Base-by-base conservation (phyloP, 2,113 vertebrate species). In the Amphiprion percula region DNA sequence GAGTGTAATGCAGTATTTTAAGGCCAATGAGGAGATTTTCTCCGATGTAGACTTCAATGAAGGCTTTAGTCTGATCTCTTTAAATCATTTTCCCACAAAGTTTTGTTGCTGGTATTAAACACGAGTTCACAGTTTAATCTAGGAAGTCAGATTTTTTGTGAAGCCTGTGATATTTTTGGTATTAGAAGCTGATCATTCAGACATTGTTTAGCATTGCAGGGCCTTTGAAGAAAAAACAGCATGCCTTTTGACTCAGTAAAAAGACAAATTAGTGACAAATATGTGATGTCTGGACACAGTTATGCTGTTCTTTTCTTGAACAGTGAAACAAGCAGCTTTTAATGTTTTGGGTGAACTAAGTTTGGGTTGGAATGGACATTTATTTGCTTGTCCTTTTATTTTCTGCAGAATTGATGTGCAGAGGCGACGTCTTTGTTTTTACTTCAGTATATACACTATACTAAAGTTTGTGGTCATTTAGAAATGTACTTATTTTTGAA, bases 191-290 rank as follows among this genome's bases (percentile, higher is more conserved):
- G 50, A 84, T 72, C 72, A 26, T 63, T 75, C 64, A 76, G 77
- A 64, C 79, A 44, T 30, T 87, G 91, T 92, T 93, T 92, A 87
- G 92, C 84, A 83, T 81, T 49, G 23, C 65, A 70, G 53, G 66
- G 44, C 26, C 71, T 92, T 92, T 92, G 85, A 91, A 91, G 77
- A 77, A 37, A 75, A 82, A 60, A 79, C 81, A 79, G 91, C 81
- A 88, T 88, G 85, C 68, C 76, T 80, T 17, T 68, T 65, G 75
- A 80, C 72, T 82, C 74, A 80, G 47, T 78, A 72, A 74, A 69
- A 79, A 83, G 72, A 66, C 70, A 39, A n/a, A 72, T 73, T 37
- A 74, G 55, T 83, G 2, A 44, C 11, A 39, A 1, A 10, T 39
- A 56, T 67, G 53, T 50, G 30, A 73, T 74, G 67, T 86, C 84